Conservation (phyloP, 2,113 vertebrate genomes). For the Vireo altiloquus region DNA sequence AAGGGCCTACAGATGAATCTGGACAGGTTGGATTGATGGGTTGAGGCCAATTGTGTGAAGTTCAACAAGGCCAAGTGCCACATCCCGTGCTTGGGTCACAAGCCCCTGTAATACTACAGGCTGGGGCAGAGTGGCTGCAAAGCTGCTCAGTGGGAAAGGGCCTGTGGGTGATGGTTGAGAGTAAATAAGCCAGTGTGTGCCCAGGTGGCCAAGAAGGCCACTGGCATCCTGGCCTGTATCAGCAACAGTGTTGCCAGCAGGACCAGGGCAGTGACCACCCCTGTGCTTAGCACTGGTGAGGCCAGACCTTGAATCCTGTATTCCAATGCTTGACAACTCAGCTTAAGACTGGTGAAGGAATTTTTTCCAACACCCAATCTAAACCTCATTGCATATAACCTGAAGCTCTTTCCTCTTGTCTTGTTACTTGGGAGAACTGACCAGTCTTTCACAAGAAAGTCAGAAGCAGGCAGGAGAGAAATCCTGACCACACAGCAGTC, state of each 20-base stretch:
- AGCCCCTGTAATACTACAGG: accelerated
- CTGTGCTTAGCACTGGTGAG: neutral
- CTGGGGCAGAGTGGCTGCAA: neutral
- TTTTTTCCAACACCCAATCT: neutral
- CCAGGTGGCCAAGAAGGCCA: neutral
- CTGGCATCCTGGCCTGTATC: neutral
- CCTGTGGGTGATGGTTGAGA: neutral
- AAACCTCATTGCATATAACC: accelerated
- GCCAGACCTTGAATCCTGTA: neutral
- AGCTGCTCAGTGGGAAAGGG: neutral
- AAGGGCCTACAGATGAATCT: neutral
- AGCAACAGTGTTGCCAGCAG: neutral
- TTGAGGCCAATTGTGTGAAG: neutral
- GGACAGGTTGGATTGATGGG: neutral
- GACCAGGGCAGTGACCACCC: neutral
- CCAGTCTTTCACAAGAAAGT: neutral
- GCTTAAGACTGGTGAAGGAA: neutral
- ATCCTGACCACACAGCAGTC: neutral
- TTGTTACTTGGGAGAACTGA: neutral
- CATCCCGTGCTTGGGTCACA: neutral
- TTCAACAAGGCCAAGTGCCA: neutral
- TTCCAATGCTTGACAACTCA: neutral
- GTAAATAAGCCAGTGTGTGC: neutral
- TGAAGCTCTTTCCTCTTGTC: neutral
- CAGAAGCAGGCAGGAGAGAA: neutral